Percentiles rank a stretch among this genome's conserved stretches.
These are phyloP conservation scores for Reticulitermes lucifugus DNA, from an alignment of 2,888 invertebrate species.

Conservation along the genomic window DNA sequence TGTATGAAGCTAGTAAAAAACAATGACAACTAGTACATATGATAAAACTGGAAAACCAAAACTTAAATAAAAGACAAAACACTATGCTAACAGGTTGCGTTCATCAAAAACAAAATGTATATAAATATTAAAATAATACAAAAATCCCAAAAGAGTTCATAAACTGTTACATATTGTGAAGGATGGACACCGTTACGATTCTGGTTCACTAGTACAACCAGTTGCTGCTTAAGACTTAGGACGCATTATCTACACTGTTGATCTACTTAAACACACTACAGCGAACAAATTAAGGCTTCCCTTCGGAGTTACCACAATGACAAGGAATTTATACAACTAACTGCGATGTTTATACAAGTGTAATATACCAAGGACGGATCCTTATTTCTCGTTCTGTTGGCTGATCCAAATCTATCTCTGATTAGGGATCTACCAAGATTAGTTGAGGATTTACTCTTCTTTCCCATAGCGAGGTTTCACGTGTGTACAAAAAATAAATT, in stretches of 20 bases:
- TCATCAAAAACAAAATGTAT: neutral
- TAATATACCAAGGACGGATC: slow-evolving; percentile 78
- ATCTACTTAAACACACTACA: too few species aligned
- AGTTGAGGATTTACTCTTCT: slow-evolving; percentile 73
- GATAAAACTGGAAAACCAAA: too few species aligned
- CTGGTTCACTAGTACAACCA: too few species aligned
- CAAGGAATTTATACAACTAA: neutral
- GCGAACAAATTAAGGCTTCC: too few species aligned
- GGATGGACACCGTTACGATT: too few species aligned
- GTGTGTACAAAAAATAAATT: too few species aligned
- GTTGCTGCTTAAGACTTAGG: too few species aligned
- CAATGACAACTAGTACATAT: too few species aligned
- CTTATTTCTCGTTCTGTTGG: slow-evolving; percentile 71
- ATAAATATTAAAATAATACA: neutral
- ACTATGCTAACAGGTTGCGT: neutral
- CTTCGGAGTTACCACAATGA: neutral
- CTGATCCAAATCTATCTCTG: slow-evolving; percentile 77
- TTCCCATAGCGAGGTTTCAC: slow-evolving; percentile 70
- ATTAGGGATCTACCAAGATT: slow-evolving; percentile 77
- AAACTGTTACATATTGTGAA: neutral
- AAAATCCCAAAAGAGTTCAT: neutral
- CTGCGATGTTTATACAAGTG: neutral
- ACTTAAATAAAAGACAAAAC: too few species aligned
- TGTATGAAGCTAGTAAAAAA: slow-evolving; percentile 76
- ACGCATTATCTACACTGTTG: too few species aligned